A percentile compares a stretch with the other conserved stretches of the same genome.
These are phyloP conservation scores for Arizona elegans DNA, from an alignment of 2,113 vertebrate species.

Conservation along the genomic window DNA sequence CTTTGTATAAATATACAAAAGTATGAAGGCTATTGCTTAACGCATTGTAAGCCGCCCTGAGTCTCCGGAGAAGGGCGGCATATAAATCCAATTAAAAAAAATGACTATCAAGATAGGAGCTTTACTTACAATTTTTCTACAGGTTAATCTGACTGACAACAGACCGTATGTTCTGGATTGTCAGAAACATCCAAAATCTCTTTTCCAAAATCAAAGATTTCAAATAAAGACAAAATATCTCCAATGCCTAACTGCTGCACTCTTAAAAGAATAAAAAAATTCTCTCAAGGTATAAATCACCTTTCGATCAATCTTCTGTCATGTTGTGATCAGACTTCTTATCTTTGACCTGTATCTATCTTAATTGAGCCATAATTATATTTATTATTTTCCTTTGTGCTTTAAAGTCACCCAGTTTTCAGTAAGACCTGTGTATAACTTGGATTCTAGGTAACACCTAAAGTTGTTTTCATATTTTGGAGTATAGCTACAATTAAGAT, in stretches of 20 bases:
- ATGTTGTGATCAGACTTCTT: not conserved
- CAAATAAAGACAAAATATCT: not conserved
- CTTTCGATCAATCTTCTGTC: not conserved
- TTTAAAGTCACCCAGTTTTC: not conserved
- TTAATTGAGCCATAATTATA: not conserved
- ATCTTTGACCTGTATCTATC: not conserved
- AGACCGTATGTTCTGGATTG: not conserved
- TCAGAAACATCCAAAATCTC: not conserved
- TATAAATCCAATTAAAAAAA: no score
- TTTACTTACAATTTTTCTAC: not conserved
- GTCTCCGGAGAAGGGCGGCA: no score
- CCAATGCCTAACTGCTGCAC: not conserved
- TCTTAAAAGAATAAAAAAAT: not conserved
- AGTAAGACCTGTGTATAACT: not conserved
- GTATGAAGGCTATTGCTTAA: no score
- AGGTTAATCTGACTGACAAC: not conserved
- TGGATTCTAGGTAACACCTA: not conserved
- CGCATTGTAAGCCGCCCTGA: no score
- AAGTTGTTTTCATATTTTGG: not conserved
- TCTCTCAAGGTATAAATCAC: not conserved
- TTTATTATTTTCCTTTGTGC: not conserved
- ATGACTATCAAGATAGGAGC: not conserved
- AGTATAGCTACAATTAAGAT: not conserved
- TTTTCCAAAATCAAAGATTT: not conserved
- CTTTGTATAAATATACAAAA: no score